Base-by-base conservation (phyloP, 2,888 invertebrate genomes). In the Andricus curvator region DNA sequence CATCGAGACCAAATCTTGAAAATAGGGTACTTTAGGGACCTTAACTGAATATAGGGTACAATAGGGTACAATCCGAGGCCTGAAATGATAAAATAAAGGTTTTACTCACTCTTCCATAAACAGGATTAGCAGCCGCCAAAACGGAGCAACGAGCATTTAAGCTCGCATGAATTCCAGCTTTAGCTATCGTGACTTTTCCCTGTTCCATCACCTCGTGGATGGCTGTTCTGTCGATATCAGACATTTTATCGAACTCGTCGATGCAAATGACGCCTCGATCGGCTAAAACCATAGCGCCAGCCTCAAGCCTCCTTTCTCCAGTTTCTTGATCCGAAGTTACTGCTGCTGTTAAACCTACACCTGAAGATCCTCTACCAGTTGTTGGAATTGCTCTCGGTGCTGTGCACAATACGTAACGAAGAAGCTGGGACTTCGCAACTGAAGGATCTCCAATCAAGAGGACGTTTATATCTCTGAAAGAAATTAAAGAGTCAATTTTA, bases 181-280 rank as follows among this genome's bases (percentile, higher is more conserved):
- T 99, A 25, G 99, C 97, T 89, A 99, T 99, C 13, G 99, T 99
- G 5, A 99, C 97, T 86, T 96, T 94, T 8, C 99, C 99, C 93
- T 99, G 99, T 94, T 99, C 99, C 99, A 99, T 98, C 8, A 99
- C 99, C 94, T 99, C 99, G 93, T 99, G 99, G 86, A 99, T 99
- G 62, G 99, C 99, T 0, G 99, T 99, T 89, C 99, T 95, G 94
- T 99, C 99, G 83, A 99, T 97, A 93, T 99, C 99, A 0, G 98
- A 98, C 99, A 99, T 99, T 94, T 99, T 98, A 94, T 99, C 99
- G 93, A 99, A 99, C 94, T 99, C 99, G 93, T 99, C 98, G 87
- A 96, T 96, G 92, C 99, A 99, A 70, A 99, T 99, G 74, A 99
- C 97, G 41, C 99, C 99, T 81, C 99, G 95, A 94, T 99, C 99